Evolutionary conservation across 2,113 vertebrate genomes (phyloP).

Genomic region (Melanerpes aurifrons): DNA sequence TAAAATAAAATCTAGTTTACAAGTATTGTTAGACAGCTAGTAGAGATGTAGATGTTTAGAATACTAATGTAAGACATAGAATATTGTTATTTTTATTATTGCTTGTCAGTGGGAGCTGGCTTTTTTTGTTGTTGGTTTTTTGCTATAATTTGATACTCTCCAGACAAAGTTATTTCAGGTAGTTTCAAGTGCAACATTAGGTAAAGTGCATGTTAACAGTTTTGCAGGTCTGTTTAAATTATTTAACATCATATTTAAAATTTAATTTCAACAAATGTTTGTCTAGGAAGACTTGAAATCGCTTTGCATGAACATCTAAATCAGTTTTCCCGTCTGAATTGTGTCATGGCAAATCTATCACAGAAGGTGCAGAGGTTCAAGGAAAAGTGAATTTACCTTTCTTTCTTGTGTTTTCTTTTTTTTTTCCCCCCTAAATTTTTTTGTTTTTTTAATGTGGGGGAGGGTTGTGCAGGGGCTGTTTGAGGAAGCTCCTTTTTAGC

Average conservation of each 20-base stretch:
- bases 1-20: not conserved
- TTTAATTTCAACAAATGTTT: conserved; percentile 30
- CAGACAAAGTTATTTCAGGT: not conserved
- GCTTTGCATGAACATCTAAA: not conserved
- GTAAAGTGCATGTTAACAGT: not conserved
- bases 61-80: not conserved
- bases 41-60: not conserved
- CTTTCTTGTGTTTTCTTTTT: accelerated
- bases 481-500: not conserved
- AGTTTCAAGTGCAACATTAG: not conserved
- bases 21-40: not conserved
- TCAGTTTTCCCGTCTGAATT: not conserved
- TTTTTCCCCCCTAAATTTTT: not conserved
- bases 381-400: not conserved
- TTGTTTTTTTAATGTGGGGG: too few species aligned
- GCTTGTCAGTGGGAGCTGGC: not conserved
- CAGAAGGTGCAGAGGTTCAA: not conserved
- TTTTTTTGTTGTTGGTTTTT: not conserved
- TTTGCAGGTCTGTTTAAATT: not conserved
- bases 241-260: conserved; percentile 26
- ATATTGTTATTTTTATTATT: not conserved
- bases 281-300: conserved; percentile 6
- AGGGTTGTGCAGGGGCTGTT: not conserved
- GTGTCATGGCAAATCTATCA: not conserved
- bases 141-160: not conserved